Percentiles rank a stretch among this genome's conserved stretches.
Conservation (phyloP, 2,113 vertebrate species). For the Phalacrocorax pelagicus region DNA sequence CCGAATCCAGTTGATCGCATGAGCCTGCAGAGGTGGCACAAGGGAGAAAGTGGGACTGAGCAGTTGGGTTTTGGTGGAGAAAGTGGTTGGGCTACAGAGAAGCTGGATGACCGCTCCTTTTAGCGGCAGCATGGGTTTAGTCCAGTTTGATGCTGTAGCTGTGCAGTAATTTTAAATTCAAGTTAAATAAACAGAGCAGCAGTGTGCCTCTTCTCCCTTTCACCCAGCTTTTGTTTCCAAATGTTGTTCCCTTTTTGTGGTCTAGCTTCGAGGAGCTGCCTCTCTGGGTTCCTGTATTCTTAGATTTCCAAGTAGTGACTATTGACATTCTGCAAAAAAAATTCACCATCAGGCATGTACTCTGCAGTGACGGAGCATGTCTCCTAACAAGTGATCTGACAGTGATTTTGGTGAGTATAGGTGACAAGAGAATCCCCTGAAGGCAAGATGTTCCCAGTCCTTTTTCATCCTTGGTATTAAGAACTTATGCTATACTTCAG, state of each 20-base stretch:
- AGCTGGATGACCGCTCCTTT: neutral
- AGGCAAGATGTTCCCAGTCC: neutral
- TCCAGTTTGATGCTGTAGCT: neutral
- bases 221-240: neutral
- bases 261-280: neutral
- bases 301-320: neutral
- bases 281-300: neutral
- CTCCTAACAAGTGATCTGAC: neutral
- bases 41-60: neutral
- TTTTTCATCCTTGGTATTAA: neutral
- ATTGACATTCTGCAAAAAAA: neutral
- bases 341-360: neutral
- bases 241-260: neutral
- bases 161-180: neutral
- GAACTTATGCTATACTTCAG: neutral
- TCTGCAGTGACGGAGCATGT: accelerated
- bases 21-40: neutral
- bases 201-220: neutral
- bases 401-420: neutral
- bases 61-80: neutral
- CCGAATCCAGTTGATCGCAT: neutral
- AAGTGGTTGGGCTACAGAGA: neutral
- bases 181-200: neutral
- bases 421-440: neutral
- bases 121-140: neutral